Base-by-base conservation (phyloP, 2,113 vertebrate species). In the Tylochromis polylepis region DNA sequence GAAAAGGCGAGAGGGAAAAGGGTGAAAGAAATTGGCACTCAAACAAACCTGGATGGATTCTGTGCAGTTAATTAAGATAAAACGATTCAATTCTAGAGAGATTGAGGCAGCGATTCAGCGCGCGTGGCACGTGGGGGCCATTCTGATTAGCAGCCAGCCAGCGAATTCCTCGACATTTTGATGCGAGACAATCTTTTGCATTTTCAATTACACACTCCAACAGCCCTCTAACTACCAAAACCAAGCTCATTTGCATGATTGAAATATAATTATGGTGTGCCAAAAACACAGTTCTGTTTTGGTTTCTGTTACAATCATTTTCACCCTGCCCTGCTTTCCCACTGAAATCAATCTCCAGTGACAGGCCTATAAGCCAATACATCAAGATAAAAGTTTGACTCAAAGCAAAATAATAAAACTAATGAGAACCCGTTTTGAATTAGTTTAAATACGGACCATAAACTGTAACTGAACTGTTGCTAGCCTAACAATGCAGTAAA, bases 171-270 rank as follows among this genome's bases (percentile, higher is more conserved):
- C 87, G 90, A 95, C 95, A 96, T 95, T 95, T 94, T 95, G 94
- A 95, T 94, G 95, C 93, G 84, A 96, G 95, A 96, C 95, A 95
- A 96, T 96, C 95, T 96, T 95, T 94, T 91, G 91, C 94, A 90
- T 96, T 96, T 96, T 96, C 95, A 96, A 96, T 96, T 96, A 96
- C 95, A 96, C 95, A 96, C 96, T 95, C 93, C 94, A 96, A 95
- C 95, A 95, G 92, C 91, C 91, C 94, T 92, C 94, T 96, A 96
- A 96, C 95, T 95, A 95, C 95, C 94, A 96, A 93, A 96, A 95
- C 91, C 91, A 91, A 93, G 91, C 94, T 96, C 93, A 96, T 96
- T 95, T 96, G 95, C 95, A 96, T 96, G 96, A 96, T 96, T 96
- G 95, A 95, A 96, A 96, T 96, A 96, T 95, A 96, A 96, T 96